Base-by-base conservation (phyloP, 2,888 invertebrate species). In the Zeuzera pyrina region DNA sequence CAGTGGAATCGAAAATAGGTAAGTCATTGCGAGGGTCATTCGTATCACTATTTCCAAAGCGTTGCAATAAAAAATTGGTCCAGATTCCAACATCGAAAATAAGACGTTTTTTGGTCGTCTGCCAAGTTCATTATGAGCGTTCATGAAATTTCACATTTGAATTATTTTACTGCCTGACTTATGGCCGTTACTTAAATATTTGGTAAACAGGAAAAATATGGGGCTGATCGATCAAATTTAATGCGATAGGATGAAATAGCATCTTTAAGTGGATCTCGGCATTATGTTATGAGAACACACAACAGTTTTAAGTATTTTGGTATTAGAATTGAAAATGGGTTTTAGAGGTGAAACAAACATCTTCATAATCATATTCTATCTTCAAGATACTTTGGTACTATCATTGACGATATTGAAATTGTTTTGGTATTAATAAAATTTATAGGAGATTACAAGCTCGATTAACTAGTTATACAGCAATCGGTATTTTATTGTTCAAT, bases 131-230 rank as follows among this genome's bases (percentile, higher is more conserved):
- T 83, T 83, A 83, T 83, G 79, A 81, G 73, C 74, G 83, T 81
- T 83, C 81, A 79, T 83, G 83, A 83, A 83, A 78, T 81, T 83
- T 83, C 78, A 79, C 83, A 83, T 83, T 83, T 81, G 81, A 83
- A 83, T 83, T 83, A 83, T 83, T 83, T 83, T 83, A 83, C 79
- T 78, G 78, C 72, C 81, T 78, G 83, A 83, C 74, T 81, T 83
- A 83, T 81, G 69, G 76, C 74, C 66, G 79, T 81, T 83, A 81
- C 83, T 81, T 81, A 79, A 81, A 81, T 81, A 81, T 81, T 81
- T 79, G 78, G 83, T 83, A 81, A 81, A 81, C 79, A 79, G 76
- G 73, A 81, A 81, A 81, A 83, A 83, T 81, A 81, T 79, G 69
- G 73, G 61, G 64, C 69, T 69, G 77, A 79, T 81, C 78, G 77